These are phyloP conservation scores for Drosophila obscura DNA, from an alignment of 1,140 invertebrate species.

Conservation along the genomic window DNA sequence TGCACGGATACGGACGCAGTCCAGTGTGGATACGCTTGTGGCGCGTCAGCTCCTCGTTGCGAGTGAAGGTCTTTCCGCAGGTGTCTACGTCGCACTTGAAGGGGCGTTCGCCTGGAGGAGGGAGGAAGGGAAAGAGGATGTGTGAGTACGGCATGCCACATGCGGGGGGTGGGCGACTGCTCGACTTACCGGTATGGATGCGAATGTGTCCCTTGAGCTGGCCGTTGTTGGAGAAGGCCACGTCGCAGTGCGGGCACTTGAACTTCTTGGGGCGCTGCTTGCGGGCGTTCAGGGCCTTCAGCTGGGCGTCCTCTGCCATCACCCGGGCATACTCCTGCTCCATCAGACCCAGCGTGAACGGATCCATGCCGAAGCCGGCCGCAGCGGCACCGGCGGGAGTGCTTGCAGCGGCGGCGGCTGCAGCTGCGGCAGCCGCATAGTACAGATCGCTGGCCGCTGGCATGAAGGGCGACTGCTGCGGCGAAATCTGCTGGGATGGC, in stretches of 20 bases:
- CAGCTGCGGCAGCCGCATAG: conserved; percentile 71
- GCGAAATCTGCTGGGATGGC: conserved; percentile 41
- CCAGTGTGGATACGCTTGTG: conserved; percentile 96
- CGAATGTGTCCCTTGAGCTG: conserved; percentile 95
- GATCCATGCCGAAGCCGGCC: conserved; percentile 72
- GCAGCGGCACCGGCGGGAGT: conserved; percentile 20
- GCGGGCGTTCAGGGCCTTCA: conserved; percentile 86
- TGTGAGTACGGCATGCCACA: conserved; percentile 22
- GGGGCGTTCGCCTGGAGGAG: conserved; percentile 90
- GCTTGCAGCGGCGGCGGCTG: conserved; percentile 49
- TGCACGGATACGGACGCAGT: conserved; percentile 91
- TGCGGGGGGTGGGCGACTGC: neutral
- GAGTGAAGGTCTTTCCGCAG: conserved; percentile 95
- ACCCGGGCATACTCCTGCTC: conserved; percentile 88
- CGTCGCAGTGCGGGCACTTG: conserved; percentile 93
- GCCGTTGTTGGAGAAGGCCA: conserved; percentile 96
- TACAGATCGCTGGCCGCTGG: conserved; percentile 63
- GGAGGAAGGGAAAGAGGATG: conserved; percentile 26
- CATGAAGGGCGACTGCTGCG: conserved; percentile 50
- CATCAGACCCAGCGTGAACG: conserved; percentile 83
- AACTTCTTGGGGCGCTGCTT: conserved; percentile 95
- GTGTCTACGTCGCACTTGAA: conserved; percentile 92
- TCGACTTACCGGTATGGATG: conserved; percentile 92
- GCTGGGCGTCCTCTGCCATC: conserved; percentile 87
- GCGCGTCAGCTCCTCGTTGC: conserved; percentile 96